Conservation (phyloP, 2,797 vertebrate species). For the Rhinatrema bivittatum region DNA sequence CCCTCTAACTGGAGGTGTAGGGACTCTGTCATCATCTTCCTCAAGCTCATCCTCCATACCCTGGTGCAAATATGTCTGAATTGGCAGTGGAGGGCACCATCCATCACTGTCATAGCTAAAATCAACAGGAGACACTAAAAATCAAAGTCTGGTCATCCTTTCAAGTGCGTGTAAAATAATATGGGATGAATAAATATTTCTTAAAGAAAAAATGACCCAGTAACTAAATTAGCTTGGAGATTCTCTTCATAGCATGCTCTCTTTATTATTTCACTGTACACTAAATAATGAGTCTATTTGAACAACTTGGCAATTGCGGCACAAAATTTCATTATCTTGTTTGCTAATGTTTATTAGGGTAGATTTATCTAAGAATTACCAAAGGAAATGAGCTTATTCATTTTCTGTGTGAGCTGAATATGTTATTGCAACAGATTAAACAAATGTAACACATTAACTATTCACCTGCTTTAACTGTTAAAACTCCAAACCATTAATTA, state of each 20-base stretch:
- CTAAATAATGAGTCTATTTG: no score
- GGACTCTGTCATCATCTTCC: slow-evolving; percentile 93
- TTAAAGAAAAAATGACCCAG: background rate
- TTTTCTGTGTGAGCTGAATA: slow-evolving; percentile 8
- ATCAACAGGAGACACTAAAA: slow-evolving; percentile 9
- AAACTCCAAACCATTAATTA: slow-evolving; percentile 21
- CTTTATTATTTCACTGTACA: background rate
- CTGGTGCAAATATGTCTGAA: slow-evolving; percentile 95
- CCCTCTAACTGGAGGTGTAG: slow-evolving; percentile 89
- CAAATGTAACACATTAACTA: background rate
- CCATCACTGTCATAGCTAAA: slow-evolving; percentile 90
- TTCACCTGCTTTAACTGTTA: background rate
- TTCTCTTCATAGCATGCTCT: background rate
- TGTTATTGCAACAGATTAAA: no score
- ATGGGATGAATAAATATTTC: no score
- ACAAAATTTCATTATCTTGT: slow-evolving; percentile 6
- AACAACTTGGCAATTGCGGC: background rate
- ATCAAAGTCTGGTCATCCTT: background rate
- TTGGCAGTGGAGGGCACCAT: slow-evolving; percentile 89
- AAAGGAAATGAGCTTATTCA: slow-evolving; percentile 21
- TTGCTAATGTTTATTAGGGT: slow-evolving; percentile 20
- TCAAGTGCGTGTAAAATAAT: no score
- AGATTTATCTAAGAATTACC: slow-evolving; percentile 14
- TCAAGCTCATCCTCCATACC: slow-evolving; percentile 96
- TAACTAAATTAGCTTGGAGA: background rate